A percentile compares a stretch with the other conserved stretches of the same genome.
These are phyloP conservation scores for Platypus cylindrus DNA, from an alignment of 2,888 invertebrate species.

Conservation along the genomic window DNA sequence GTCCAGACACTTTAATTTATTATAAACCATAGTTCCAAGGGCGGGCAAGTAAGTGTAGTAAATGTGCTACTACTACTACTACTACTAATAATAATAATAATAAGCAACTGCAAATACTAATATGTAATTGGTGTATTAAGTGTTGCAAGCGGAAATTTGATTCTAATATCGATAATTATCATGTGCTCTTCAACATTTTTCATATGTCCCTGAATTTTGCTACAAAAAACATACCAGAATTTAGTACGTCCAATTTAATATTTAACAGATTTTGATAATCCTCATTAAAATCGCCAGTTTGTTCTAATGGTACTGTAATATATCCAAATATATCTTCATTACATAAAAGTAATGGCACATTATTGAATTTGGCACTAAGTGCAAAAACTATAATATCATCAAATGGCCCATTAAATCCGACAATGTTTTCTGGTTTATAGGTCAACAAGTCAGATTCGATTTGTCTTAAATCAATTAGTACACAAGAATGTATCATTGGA, in stretches of 20 bases:
- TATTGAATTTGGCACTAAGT: constrained; percentile 57
- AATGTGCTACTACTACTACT: no score
- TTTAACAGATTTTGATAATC: constrained; percentile 64
- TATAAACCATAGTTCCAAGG: no score
- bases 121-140: no score
- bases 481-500: constrained; percentile 84
- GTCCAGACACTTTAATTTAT: no score
- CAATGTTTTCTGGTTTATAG: constrained; percentile 44
- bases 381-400: constrained; percentile 94
- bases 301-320: constrained; percentile 67
- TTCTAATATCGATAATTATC: no score
- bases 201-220: no score
- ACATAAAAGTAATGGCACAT: constrained; percentile 56
- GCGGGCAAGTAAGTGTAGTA: no score
- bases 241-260: constrained; percentile 47
- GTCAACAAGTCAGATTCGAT: constrained; percentile 51
- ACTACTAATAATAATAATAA: no score
- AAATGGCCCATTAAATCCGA: constrained; percentile 49
- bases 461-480: constrained; percentile 61
- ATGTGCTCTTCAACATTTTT: no score
- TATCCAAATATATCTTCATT: constrained; percentile 77
- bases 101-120: constrained; percentile 1
- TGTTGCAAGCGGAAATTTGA: no score
- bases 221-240: constrained; percentile 31
- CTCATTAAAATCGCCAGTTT: constrained; percentile 45